Evolutionary conservation across 2,113 vertebrate species (phyloP), one percentile per base, ranked within the genome.

Genomic region (Perca flavescens): DNA sequence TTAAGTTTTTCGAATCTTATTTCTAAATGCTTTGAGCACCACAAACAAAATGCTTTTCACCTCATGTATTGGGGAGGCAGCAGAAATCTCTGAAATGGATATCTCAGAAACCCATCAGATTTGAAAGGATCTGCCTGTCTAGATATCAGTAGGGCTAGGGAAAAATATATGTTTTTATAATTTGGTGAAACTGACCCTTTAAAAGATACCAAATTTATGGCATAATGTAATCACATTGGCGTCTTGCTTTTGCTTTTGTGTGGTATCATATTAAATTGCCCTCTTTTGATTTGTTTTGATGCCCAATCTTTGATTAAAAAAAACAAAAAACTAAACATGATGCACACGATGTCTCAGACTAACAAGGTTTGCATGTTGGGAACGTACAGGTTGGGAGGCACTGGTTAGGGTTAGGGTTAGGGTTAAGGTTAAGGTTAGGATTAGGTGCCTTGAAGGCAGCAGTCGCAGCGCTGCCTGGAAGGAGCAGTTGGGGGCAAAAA

Each of bases 281-380:
- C 12, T 47, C 47, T 15, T 72, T 25, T 47, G 72, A 69, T 80
- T 83, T 2, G 63, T 53, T 82, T 64, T 22, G n/a, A 56, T 69
- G 63, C n/a, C 21, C 54, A 19, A 60, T 31, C 58, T 77, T 72
- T 64, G 10, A 43, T 40, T 28, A 28, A 28, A 28, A 31, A 31
- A 46, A 64, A 77, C 65, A 76, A 56, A 60, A 31, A 75, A 66
- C 57, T 62, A 67, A 49, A 57, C 47, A 68, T 22, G 31, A 21
- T 66, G 67, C 50, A 70, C 81, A 85, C 28, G 13, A 74, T 63
- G 79, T 74, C 72, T 88, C 74, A 82, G 31, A 74, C 82, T 81
- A 87, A 92, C 83, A 82, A 74, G 84, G 40, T 68, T 65, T 82
- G 86, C 86, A 85, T 82, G 85, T 58, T 85, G 67, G 84, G 78